These are phyloP conservation scores for Laspeyria flexula DNA, from an alignment of 2,888 invertebrate genomes.

Conservation along the genomic window DNA sequence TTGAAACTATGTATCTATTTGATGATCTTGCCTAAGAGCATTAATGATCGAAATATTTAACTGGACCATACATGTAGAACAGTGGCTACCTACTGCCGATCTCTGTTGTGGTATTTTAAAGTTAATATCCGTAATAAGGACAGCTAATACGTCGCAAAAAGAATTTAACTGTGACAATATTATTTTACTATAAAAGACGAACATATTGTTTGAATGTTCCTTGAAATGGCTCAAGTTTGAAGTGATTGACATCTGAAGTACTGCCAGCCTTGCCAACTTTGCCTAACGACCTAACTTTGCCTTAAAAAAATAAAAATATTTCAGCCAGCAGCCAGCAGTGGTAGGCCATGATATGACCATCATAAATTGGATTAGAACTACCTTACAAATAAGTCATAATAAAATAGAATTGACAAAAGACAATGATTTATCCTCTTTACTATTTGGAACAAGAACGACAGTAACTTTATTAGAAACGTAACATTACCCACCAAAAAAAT, in stretches of 20 bases:
- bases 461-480: no score
- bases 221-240: conserved; percentile 41
- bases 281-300: no score
- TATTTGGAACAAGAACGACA: no score
- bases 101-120: conserved; percentile 9
- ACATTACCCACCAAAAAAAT: no score
- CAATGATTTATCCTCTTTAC: no score
- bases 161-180: conserved; percentile 50
- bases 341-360: no score
- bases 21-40: conserved; percentile 26
- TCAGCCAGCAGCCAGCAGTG: no score
- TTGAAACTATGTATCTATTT: conserved; percentile 20
- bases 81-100: conserved; percentile 19
- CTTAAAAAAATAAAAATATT: no score
- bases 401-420: no score
- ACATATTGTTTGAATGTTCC: conserved; percentile 43
- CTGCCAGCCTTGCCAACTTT: background rate
- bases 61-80: conserved; percentile 19
- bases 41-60: conserved; percentile 15
- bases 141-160: conserved; percentile 27
- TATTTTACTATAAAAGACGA: conserved; percentile 34
- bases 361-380: no score
- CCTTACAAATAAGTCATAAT: no score
- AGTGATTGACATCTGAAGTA: background rate
- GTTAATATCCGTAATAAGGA: conserved; percentile 19